Conservation (phyloP, 2,113 vertebrate genomes). For the Typhlomys cinereus region DNA sequence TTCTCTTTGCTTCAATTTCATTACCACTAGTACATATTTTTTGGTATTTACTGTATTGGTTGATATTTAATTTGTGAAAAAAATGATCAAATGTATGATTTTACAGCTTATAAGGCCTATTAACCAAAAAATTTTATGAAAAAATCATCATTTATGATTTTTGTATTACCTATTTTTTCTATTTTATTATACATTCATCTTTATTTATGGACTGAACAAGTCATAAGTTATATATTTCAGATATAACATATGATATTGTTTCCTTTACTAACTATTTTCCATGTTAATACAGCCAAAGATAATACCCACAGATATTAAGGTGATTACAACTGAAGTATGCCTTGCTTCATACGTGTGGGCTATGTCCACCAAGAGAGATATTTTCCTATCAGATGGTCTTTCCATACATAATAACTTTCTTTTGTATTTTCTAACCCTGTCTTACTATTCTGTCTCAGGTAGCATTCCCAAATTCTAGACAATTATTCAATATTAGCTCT, state of each 20-base stretch:
- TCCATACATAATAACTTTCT: not conserved
- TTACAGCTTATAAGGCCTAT: not conserved
- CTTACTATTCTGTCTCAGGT: not conserved
- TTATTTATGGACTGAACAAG: not conserved
- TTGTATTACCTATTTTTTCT: not conserved
- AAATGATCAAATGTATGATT: not conserved
- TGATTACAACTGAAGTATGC: not conserved
- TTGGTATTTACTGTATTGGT: not conserved
- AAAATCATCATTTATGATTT: not conserved
- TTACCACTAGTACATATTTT: not conserved
- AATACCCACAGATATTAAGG: not conserved
- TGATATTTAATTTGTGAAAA: not conserved
- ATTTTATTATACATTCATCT: not conserved
- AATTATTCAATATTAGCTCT: not conserved
- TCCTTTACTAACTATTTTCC: not conserved
- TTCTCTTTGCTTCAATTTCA: not conserved
- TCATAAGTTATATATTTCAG: no score
- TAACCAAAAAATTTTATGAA: not conserved
- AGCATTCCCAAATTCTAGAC: not conserved
- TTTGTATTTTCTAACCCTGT: not conserved
- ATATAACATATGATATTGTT: not conserved
- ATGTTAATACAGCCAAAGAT: not conserved
- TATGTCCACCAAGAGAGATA: not conserved
- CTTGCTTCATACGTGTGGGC: not conserved
- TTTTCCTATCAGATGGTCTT: not conserved